Evolutionary conservation across 1,140 invertebrate genomes (phyloP).

Genomic region (Drosophila insularis): DNA sequence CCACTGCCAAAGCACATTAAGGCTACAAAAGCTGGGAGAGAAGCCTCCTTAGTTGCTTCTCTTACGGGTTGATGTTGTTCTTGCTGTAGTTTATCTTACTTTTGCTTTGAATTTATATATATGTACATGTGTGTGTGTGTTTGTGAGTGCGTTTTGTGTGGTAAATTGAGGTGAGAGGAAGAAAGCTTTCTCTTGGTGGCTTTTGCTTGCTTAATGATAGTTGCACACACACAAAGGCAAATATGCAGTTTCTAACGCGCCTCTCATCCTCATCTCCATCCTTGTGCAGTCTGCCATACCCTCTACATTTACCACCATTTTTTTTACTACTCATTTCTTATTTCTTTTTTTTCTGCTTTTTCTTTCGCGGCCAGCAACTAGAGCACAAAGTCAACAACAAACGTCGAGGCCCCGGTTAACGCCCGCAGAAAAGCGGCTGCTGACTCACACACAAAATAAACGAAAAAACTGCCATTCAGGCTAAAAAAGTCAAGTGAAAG

Average conservation of each 20-base stretch:
- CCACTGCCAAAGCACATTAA: slow-evolving; percentile 65
- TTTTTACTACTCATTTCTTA: not conserved
- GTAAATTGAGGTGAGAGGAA: slow-evolving; percentile 26
- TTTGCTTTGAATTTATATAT: slow-evolving; percentile 48
- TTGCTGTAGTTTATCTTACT: slow-evolving; percentile 52
- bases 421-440: slow-evolving; percentile 60
- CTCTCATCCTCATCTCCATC: not conserved
- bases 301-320: slow-evolving; percentile 22
- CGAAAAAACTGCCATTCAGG: slow-evolving; percentile 32
- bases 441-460: slow-evolving; percentile 24
- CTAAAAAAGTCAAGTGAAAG: slow-evolving; percentile 23
- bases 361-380: slow-evolving; percentile 55
- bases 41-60: slow-evolving; percentile 33
- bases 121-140: slow-evolving; percentile 22
- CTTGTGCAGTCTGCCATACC: not conserved
- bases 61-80: slow-evolving; percentile 28
- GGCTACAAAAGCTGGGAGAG: slow-evolving; percentile 32
- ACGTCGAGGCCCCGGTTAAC: slow-evolving; percentile 61
- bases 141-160: slow-evolving; percentile 27
- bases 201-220: slow-evolving; percentile 73
- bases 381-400: slow-evolving; percentile 78
- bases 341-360: slow-evolving; percentile 22
- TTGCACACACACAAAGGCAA: slow-evolving; percentile 64
- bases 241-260: slow-evolving; percentile 50
- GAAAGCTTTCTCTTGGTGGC: slow-evolving; percentile 48